Conservation (phyloP, 2,113 vertebrate species). For the Eclectus roratus region DNA sequence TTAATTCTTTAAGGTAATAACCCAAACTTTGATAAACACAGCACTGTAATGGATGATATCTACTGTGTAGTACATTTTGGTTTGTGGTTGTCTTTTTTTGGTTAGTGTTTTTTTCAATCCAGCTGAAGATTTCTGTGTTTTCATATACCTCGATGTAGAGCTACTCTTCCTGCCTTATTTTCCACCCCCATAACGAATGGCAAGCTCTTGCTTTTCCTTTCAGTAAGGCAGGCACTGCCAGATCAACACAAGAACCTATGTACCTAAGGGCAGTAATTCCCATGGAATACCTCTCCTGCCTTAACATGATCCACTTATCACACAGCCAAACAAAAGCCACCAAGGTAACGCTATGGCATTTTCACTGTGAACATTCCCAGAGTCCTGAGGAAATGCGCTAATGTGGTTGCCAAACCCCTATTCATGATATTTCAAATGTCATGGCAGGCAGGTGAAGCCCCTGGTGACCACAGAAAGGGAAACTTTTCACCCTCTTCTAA, state of each 20-base stretch:
- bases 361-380: background rate
- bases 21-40: background rate
- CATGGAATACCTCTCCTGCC: background rate
- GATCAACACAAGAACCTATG: background rate
- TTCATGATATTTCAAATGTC: background rate
- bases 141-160: background rate
- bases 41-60: background rate
- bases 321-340: background rate
- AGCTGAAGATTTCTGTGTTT: background rate
- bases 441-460: background rate
- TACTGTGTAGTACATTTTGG: background rate
- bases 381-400: background rate
- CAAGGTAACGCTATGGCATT: background rate
- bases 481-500: background rate
- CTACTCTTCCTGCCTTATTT: background rate
- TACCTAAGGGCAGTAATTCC: background rate
- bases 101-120: background rate
- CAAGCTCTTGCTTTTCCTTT: background rate
- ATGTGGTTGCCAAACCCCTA: background rate
- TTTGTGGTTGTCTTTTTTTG: background rate
- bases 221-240: background rate
- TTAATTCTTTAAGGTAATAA: background rate
- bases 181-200: background rate
- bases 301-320: background rate
- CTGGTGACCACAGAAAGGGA: background rate